Evolutionary conservation across 2,797 vertebrate species (phyloP).

Genomic region (Gymnoscopelus microlampas): DNA sequence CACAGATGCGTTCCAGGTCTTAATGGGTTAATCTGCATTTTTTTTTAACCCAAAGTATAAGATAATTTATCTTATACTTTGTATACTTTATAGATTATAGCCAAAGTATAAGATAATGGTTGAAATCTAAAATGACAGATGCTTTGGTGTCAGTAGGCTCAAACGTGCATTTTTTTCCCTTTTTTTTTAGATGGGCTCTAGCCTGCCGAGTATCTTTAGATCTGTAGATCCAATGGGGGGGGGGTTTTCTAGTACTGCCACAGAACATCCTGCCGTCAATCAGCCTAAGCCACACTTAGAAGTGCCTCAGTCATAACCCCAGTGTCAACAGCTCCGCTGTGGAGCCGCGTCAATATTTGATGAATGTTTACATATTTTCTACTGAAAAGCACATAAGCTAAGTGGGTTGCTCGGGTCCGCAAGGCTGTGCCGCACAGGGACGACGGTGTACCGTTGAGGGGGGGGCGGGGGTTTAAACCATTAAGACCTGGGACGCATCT

Average conservation of each 20-base stretch:
- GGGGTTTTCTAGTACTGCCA: constrained; percentile 10
- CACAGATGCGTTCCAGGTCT: no score
- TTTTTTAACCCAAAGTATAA: no score
- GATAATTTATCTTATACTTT: no score
- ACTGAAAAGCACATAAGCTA: constrained; percentile 1
- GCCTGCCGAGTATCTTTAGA: no score
- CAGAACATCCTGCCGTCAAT: constrained; percentile 33
- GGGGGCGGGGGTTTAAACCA: background rate
- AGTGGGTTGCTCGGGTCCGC: background rate
- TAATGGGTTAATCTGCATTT: no score
- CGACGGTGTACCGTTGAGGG: background rate
- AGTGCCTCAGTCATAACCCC: constrained; percentile 22
- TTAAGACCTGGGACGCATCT: no score
- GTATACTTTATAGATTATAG: no score
- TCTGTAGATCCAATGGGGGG: background rate
- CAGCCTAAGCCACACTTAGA: constrained; percentile 17
- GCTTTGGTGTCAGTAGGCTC: no score
- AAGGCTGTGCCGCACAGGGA: background rate
- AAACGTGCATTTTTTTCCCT: no score
- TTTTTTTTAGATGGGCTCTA: no score
- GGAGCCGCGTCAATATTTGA: constrained; percentile 24
- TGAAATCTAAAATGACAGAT: no score
- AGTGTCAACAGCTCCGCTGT: constrained; percentile 33
- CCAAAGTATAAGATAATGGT: no score
- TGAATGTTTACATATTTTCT: constrained; percentile 2